A percentile compares a stretch with the other conserved stretches of the same genome.
Evolutionary conservation across 2,797 vertebrate species (phyloP).

Genomic region (Aldrovandia affinis): DNA sequence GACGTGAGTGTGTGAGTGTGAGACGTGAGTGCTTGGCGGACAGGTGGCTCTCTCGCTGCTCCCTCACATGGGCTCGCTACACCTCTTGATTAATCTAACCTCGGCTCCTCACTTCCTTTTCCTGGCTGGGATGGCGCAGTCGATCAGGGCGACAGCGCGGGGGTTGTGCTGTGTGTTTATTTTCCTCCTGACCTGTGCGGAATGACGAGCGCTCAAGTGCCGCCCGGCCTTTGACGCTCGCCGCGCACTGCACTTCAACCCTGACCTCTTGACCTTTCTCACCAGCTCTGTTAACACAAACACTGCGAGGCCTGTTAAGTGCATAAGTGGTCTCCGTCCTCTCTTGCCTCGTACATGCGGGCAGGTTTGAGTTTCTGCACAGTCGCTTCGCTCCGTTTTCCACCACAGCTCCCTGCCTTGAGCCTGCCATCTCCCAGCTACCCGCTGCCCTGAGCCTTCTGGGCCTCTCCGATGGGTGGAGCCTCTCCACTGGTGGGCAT

Average conservation of each 20-base stretch:
- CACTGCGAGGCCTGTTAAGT: constrained; percentile 17
- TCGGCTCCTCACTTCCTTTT: constrained; percentile 62
- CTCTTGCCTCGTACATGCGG: not conserved
- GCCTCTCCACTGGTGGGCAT: constrained; percentile 36
- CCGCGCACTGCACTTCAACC: constrained; percentile 21
- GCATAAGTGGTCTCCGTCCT: not conserved
- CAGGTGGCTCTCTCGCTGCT: constrained; percentile 71
- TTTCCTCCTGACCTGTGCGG: not conserved
- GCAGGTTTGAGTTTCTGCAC: not conserved
- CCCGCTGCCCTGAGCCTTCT: too few relatives aligned
- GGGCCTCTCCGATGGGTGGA: too few relatives aligned
- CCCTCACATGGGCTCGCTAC: constrained; percentile 46
- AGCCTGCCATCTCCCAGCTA: not conserved
- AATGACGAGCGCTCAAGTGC: not conserved
- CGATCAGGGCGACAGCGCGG: constrained; percentile 4
- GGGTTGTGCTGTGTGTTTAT: not conserved
- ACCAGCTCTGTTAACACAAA: constrained; percentile 44
- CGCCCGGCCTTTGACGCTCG: constrained; percentile 37
- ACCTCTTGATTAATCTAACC: constrained; percentile 55
- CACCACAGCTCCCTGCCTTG: not conserved
- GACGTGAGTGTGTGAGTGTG: constrained; percentile 61
- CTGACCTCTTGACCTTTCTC: constrained; percentile 29
- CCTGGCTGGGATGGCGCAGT: constrained; percentile 53
- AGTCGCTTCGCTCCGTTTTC: not conserved
- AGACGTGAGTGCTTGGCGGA: constrained; percentile 72